Percentiles rank a stretch among this genome's conserved stretches.
phyloP scores from a whole-genome alignment of 2,113 vertebrate species.

The Hypanus sabinus region DNA sequence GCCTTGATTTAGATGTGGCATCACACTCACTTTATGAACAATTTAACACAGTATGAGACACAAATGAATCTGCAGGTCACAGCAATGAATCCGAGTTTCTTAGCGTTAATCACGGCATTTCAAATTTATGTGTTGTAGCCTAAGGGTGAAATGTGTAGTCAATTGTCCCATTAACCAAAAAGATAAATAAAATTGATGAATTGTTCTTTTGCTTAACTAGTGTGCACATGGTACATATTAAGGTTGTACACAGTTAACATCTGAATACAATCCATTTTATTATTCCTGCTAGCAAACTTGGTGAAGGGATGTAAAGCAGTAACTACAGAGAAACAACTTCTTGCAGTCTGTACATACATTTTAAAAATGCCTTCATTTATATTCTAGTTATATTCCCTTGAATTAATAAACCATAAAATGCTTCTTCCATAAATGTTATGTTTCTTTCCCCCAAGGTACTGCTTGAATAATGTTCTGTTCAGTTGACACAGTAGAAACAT shows the following conservation, averaged over 20 bases:
- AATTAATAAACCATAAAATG: slow-evolving; percentile 15
- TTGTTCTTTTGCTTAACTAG: slow-evolving; percentile 60
- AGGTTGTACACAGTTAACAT: slow-evolving; percentile 63
- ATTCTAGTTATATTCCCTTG: neutral
- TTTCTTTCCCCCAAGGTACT: neutral
- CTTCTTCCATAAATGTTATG: slow-evolving; percentile 21
- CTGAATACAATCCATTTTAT: slow-evolving; percentile 66
- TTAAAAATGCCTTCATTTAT: neutral
- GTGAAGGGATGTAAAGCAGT: neutral
- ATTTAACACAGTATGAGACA: slow-evolving; percentile 13
- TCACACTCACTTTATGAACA: slow-evolving; percentile 19
- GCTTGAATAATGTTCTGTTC: slow-evolving; percentile 1
- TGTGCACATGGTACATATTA: slow-evolving; percentile 61
- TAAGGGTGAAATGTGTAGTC: slow-evolving; percentile 54
- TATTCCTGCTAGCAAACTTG: slow-evolving; percentile 40
- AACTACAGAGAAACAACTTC: slow-evolving; percentile 17
- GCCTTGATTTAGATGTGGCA: neutral
- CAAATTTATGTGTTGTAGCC: slow-evolving; percentile 50
- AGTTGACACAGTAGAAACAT: neutral
- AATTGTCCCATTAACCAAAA: slow-evolving; percentile 58
- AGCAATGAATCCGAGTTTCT: slow-evolving; percentile 23
- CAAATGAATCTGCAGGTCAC: slow-evolving; percentile 10
- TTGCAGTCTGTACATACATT: neutral
- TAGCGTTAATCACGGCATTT: slow-evolving; percentile 39
- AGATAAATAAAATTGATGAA: slow-evolving; percentile 76